Percentiles rank a stretch among this genome's conserved stretches.
Conservation (phyloP, 2,888 invertebrate genomes). For the Choreutis nemorana region DNA sequence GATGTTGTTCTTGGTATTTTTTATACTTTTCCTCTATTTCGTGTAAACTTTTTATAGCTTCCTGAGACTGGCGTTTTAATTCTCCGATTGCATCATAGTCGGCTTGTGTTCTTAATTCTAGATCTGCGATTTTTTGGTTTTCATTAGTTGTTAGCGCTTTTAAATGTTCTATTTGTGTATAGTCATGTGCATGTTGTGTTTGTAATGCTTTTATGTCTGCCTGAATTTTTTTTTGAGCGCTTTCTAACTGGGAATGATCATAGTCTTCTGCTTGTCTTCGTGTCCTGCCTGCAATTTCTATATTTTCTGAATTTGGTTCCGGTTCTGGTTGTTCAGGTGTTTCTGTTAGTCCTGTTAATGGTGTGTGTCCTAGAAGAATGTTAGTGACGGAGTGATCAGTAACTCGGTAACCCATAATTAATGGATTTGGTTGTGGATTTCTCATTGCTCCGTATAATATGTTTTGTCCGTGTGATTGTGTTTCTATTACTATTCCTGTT, state of each 20-base stretch:
- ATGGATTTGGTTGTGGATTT: constrained; percentile 10
- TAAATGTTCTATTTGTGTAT: too few relatives aligned
- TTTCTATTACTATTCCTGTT: constrained; percentile 9
- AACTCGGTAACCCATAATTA: constrained; percentile 8
- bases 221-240: background rate
- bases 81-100: too few relatives aligned
- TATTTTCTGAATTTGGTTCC: background rate
- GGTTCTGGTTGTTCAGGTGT: background rate
- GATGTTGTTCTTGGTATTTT: too few relatives aligned
- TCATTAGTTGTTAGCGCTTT: too few relatives aligned
- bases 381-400: constrained; percentile 5
- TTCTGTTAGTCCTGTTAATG: background rate
- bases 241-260: background rate
- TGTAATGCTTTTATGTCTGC: background rate
- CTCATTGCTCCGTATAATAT: constrained; percentile 9
- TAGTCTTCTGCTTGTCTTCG: background rate
- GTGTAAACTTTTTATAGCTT: too few relatives aligned
- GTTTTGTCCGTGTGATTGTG: constrained; percentile 8
- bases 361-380: background rate
- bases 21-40: too few relatives aligned
- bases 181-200: background rate
- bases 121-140: too few relatives aligned
- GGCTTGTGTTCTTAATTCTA: too few relatives aligned
- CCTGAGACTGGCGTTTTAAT: too few relatives aligned
- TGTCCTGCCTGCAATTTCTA: background rate